Evolutionary conservation across 2,113 vertebrate species (phyloP), one percentile per base, ranked within the genome.

Genomic region (Malurus cyaneus): DNA sequence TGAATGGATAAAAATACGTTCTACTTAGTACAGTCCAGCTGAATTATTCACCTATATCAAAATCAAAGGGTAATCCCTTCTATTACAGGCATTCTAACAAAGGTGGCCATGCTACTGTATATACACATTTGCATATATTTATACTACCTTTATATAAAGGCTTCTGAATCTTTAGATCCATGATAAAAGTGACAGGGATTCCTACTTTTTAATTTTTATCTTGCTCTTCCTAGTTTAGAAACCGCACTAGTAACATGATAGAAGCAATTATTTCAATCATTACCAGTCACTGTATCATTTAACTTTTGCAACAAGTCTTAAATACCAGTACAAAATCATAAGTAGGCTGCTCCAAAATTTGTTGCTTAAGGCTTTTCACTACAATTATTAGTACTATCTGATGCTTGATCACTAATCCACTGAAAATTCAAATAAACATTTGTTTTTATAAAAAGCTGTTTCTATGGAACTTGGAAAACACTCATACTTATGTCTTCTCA

Each of bases 341-440:
- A 93, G 90, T 96, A 97, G 91, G 90, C 83, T 96, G 95, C 96
- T 98, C 85, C 94, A 96, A 96, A 96, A 96, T 97, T 96, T 97
- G 92, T 93, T 95, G 89, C 41, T 97, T 98, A 98, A 98, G 98
- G 97, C 96, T 97, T 97, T 97, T 97, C 97, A 98, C 97, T 97
- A 97, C 97, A 97, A 97, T 94, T 96, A 96, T 91, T 71, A 95
- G 85, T 44, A 54, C 81, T 96, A 71, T 78, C 65, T 44, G 74
- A 86, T 71, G 70, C 78, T 74, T 84, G 80, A 93, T 64, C 66
- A 91, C 64, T 95, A 61, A 93, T 25, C 67, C 71, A 89, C 18
- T 96, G 67, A 96, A 92, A 94, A 93, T 72, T 94, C 89, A 95
- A 94, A 80, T 67, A 81, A 96, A 91, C 10, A 36, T 93, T 79